Conservation (phyloP, 2,113 vertebrate genomes). For the Crotalus helleri region DNA sequence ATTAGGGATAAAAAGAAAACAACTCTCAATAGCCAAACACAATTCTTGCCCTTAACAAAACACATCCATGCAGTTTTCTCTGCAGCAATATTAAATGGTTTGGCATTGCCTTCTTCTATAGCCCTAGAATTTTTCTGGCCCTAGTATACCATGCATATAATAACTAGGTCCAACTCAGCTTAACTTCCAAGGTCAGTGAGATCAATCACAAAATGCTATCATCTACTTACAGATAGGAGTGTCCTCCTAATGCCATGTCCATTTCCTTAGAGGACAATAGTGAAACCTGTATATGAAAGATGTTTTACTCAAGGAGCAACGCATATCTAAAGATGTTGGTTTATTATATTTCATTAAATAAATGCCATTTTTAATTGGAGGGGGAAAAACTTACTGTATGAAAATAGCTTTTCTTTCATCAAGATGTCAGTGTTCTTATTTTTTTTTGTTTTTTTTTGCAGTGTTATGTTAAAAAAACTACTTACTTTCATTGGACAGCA, state of each 20-base stretch:
- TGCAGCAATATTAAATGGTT: not conserved
- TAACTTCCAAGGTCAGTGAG: not conserved
- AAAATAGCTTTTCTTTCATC: not conserved
- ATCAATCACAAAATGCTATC: not conserved
- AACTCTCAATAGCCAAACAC: not conserved
- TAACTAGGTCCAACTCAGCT: not conserved
- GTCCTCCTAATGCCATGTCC: not conserved
- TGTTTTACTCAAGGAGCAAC: not conserved
- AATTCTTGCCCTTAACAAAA: not conserved
- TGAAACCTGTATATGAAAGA: not conserved
- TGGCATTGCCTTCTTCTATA: not conserved
- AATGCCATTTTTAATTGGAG: constrained; percentile 35
- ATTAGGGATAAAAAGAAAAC: not conserved
- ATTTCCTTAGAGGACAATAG: not conserved
- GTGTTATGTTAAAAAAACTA: no score
- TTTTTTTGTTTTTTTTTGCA: no score
- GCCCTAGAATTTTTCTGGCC: not conserved
- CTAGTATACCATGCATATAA: not conserved
- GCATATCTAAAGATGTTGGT: not conserved
- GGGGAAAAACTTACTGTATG: not conserved
- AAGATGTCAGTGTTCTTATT: not conserved
- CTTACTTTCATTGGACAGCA: not conserved
- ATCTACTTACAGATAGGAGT: not conserved
- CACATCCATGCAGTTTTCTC: not conserved
- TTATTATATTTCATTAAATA: constrained; percentile 10